phyloP scores from a whole-genome alignment of 2,888 invertebrate species.

The Laspeyria flexula region DNA sequence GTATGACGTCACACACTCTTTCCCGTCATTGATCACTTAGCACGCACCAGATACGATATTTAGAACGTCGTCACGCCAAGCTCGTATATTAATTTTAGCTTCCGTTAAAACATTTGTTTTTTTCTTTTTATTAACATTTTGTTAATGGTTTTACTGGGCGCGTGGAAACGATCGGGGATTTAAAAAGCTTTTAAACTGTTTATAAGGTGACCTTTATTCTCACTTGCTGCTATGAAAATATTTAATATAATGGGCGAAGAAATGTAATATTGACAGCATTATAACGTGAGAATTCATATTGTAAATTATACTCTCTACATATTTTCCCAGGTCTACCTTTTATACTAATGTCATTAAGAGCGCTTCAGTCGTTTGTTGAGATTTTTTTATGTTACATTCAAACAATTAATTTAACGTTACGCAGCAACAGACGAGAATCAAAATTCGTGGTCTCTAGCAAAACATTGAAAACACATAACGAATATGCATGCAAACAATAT shows the following conservation, averaged over 20 bases:
- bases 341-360: too few relatives aligned
- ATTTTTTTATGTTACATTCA: too few relatives aligned
- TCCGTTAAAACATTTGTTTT: conserved; percentile 37
- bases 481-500: conserved; percentile 38
- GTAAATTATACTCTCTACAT: too few relatives aligned
- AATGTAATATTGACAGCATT: not conserved
- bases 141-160: conserved; percentile 33
- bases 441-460: not conserved
- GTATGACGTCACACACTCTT: conserved; percentile 36
- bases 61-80: conserved; percentile 40
- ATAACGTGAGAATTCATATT: too few relatives aligned
- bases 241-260: not conserved
- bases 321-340: too few relatives aligned
- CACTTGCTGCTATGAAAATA: not conserved
- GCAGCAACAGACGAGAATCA: not conserved
- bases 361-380: too few relatives aligned
- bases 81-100: conserved; percentile 39
- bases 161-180: conserved; percentile 9
- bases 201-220: not conserved
- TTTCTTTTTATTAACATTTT: conserved; percentile 32
- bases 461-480: conserved; percentile 16
- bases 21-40: conserved; percentile 46
- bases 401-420: not conserved
- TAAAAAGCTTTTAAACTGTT: conserved; percentile 12
- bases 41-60: conserved; percentile 40